phyloP scores from a whole-genome alignment of 2,113 vertebrate genomes.

The Benthochromis sp. region DNA sequence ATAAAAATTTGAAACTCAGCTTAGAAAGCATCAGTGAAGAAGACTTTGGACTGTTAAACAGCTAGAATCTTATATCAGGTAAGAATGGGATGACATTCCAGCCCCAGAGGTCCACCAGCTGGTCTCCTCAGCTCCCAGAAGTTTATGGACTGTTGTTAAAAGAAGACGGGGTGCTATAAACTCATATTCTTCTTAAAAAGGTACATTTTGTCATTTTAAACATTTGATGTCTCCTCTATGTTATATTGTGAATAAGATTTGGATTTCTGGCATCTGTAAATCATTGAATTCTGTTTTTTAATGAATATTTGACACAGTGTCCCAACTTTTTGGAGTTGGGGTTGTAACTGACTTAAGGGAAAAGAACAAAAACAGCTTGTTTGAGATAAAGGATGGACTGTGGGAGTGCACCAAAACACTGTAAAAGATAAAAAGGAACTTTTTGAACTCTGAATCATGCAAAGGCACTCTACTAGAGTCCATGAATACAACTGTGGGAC shows the following conservation, averaged over 20 bases:
- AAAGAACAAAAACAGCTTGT: not conserved
- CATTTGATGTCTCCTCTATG: accelerated
- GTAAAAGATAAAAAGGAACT: not conserved
- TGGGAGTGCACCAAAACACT: not conserved
- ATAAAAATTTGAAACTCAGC: not conserved
- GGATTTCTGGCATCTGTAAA: not conserved
- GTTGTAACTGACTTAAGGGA: not conserved
- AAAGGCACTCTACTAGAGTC: not conserved
- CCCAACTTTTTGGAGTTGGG: not conserved
- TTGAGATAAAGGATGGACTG: not conserved
- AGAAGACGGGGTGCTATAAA: accelerated
- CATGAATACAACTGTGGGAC: not conserved
- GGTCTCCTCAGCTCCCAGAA: not conserved
- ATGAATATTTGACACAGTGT: not conserved
- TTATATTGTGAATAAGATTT: not conserved
- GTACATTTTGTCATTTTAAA: accelerated
- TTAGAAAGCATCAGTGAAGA: accelerated
- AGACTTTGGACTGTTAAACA: not conserved
- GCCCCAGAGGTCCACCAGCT: not conserved
- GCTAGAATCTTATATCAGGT: accelerated
- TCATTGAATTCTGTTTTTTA: not conserved
- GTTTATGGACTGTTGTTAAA: not conserved
- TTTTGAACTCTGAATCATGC: not conserved
- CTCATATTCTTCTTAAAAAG: not conserved
- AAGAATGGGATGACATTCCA: not conserved